Conservation (phyloP, 2,113 vertebrate genomes). For the Pituophis catenifer region DNA sequence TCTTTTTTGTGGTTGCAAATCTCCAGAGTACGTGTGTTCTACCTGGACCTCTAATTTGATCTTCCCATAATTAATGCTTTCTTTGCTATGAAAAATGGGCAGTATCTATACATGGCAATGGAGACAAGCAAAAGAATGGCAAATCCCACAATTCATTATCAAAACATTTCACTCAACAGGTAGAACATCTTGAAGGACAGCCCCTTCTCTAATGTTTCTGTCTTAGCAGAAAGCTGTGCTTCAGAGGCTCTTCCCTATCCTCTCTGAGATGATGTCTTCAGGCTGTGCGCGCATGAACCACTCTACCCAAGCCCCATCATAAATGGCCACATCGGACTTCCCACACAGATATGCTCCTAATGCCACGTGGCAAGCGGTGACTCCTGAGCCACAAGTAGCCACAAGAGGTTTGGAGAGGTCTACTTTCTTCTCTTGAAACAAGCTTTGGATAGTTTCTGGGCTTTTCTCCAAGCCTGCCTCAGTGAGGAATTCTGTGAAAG, state of each 20-base stretch:
- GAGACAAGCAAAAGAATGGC: not conserved
- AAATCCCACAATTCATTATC: not conserved
- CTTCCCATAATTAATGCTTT: conserved; percentile 12
- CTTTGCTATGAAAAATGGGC: not conserved
- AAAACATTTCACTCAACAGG: conserved; percentile 10
- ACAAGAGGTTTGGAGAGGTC: conserved; percentile 81
- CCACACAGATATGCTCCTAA: conserved; percentile 87
- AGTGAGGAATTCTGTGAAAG: conserved; percentile 83
- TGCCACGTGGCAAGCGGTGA: conserved; percentile 87
- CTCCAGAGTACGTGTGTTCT: not conserved
- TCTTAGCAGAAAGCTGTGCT: not conserved
- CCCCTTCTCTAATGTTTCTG: conserved; percentile 26
- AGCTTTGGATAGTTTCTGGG: conserved; percentile 69
- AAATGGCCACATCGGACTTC: conserved; percentile 79
- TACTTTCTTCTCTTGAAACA: conserved; percentile 80
- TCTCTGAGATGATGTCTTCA: conserved; percentile 84
- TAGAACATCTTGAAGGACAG: conserved; percentile 8
- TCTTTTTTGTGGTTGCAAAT: conserved; percentile 7
- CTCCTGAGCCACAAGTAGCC: conserved; percentile 86
- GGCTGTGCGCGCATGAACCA: conserved; percentile 87
- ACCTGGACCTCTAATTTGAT: conserved; percentile 4
- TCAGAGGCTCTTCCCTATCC: conserved; percentile 76
- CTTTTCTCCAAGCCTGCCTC: conserved; percentile 78
- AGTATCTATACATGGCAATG: conserved; percentile 11
- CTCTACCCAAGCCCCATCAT: conserved; percentile 90